phyloP scores from a whole-genome alignment of 2,888 invertebrate species.

The Melanostoma mellinum region DNA sequence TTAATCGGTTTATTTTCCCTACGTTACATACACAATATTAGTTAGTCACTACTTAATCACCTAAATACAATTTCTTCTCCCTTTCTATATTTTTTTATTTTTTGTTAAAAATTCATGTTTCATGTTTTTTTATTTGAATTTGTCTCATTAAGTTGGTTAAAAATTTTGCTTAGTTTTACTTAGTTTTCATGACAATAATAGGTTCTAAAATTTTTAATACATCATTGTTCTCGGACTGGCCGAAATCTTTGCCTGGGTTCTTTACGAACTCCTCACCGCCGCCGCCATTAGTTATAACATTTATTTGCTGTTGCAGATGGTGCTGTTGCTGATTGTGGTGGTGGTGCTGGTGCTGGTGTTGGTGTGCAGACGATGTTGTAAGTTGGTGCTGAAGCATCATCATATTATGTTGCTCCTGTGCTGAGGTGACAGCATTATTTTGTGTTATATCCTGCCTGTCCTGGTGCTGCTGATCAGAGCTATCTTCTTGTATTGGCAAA shows the following conservation, averaged over 20 bases:
- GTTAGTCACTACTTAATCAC: slow-evolving; percentile 70
- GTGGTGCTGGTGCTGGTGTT: slow-evolving; percentile 68
- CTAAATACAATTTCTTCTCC: slow-evolving; percentile 42
- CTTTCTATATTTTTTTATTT: slow-evolving; percentile 13
- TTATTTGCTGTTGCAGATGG: slow-evolving; percentile 53
- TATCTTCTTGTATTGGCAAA: slow-evolving; percentile 52
- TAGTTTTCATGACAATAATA: slow-evolving; percentile 82
- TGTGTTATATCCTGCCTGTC: slow-evolving; percentile 74
- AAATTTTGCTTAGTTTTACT: slow-evolving; percentile 76
- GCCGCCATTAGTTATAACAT: slow-evolving; percentile 54
- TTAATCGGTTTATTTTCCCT: slow-evolving; percentile 55
- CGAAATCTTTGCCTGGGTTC: slow-evolving; percentile 77
- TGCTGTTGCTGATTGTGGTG: slow-evolving; percentile 47
- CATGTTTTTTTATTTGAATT: slow-evolving; percentile 57
- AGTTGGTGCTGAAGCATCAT: slow-evolving; percentile 56
- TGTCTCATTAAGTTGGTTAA: slow-evolving; percentile 29
- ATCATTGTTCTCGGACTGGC: slow-evolving; percentile 80
- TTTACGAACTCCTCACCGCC: slow-evolving; percentile 74
- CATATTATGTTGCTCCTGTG: slow-evolving; percentile 58
- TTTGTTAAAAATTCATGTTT: slow-evolving; percentile 26
- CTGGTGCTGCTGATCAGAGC: slow-evolving; percentile 74
- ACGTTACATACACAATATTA: slow-evolving; percentile 66
- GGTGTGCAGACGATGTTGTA: slow-evolving; percentile 20
- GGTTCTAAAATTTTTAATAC: slow-evolving; percentile 82
- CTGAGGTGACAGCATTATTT: slow-evolving; percentile 29